Evolutionary conservation across 1,140 invertebrate species (phyloP).

Genomic region (Matsumurasca onukii): DNA sequence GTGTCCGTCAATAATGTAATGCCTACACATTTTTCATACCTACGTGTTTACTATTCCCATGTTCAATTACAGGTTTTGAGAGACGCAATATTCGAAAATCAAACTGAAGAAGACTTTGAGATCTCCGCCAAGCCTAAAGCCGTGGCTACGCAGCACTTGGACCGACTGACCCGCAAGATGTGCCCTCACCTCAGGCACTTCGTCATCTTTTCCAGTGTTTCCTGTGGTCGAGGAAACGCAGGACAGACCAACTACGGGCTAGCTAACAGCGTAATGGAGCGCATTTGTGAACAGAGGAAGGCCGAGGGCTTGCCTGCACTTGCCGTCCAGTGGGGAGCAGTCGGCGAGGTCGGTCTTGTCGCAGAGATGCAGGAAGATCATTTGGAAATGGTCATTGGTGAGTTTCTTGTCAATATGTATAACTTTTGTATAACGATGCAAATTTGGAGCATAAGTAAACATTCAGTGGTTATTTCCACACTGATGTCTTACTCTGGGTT

Average conservation of each 20-base stretch:
- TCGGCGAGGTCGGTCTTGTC: slow-evolving; percentile 71
- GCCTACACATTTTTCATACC: too few relatives aligned
- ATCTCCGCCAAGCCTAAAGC: slow-evolving; percentile 61
- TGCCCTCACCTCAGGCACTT: slow-evolving; percentile 62
- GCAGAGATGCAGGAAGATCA: slow-evolving; percentile 80
- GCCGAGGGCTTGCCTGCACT: slow-evolving; percentile 61
- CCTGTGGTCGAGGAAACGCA: slow-evolving; percentile 83
- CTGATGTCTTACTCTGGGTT: too few relatives aligned
- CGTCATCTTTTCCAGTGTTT: slow-evolving; percentile 84
- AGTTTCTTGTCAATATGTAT: slow-evolving; percentile 8
- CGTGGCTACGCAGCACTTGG: slow-evolving; percentile 58
- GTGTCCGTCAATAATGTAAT: too few relatives aligned
- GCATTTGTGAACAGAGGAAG: slow-evolving; percentile 62
- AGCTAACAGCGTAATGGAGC: slow-evolving; percentile 72
- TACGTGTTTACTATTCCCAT: too few relatives aligned
- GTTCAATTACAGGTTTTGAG: slow-evolving; percentile 62
- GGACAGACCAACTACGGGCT: slow-evolving; percentile 88
- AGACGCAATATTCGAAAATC: slow-evolving; percentile 63
- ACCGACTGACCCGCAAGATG: slow-evolving; percentile 56
- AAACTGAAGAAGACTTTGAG: slow-evolving; percentile 57
- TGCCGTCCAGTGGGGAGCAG: slow-evolving; percentile 70
- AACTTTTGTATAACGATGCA: neutral
- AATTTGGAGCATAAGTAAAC: too few relatives aligned
- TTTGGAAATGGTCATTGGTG: slow-evolving; percentile 65
- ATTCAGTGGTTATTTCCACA: too few relatives aligned